Evolutionary conservation across 2,113 vertebrate genomes (phyloP).

Genomic region (Callaeas wilsoni): DNA sequence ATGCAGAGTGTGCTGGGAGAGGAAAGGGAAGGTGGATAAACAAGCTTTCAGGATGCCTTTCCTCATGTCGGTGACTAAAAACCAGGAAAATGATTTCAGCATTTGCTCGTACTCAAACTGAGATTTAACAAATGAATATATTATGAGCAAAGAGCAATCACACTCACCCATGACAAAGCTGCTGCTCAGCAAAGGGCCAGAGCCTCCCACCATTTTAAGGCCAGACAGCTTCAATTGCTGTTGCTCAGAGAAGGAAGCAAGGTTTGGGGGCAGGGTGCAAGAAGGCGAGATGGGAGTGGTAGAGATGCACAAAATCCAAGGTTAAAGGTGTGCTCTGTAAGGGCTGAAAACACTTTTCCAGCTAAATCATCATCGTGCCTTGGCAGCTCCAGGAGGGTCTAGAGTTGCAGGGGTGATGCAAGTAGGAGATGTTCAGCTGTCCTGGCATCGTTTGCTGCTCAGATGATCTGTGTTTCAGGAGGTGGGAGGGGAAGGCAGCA

Average conservation of each 20-base stretch:
- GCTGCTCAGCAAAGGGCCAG: background rate
- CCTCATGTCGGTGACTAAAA: background rate
- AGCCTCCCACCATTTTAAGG: background rate
- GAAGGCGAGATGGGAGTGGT: background rate
- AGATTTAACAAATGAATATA: background rate
- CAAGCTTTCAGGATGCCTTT: background rate
- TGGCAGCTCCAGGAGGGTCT: background rate
- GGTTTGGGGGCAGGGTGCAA: background rate
- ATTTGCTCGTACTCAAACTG: background rate
- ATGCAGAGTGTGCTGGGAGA: background rate
- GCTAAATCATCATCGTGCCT: background rate
- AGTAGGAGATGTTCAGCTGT: background rate
- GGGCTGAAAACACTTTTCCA: background rate
- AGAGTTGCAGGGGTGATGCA: background rate
- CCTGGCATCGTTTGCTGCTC: background rate
- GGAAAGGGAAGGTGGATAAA: background rate
- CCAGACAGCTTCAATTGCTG: background rate
- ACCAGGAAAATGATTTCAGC: background rate
- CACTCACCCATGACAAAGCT: background rate
- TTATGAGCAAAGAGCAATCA: background rate
- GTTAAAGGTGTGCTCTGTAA: background rate
- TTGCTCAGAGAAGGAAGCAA: background rate
- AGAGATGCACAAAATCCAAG: background rate
- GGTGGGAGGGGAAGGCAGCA: background rate
- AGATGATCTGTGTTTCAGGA: background rate